Evolutionary conservation across 2,113 vertebrate genomes (phyloP).

Genomic region (Colinus virginianus): DNA sequence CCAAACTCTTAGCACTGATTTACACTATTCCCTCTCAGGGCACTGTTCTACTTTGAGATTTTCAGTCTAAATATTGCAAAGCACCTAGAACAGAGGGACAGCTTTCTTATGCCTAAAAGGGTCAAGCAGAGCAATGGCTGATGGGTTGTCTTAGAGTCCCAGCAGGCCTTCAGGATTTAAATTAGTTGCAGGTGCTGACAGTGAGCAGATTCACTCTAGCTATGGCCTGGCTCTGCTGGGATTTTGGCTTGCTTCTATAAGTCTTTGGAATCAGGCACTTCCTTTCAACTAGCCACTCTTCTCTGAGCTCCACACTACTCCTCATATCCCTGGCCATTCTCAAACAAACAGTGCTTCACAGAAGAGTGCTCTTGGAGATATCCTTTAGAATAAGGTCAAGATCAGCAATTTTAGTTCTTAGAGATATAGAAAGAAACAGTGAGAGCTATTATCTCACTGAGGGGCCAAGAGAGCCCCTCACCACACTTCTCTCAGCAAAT

Average conservation of each 20-base stretch:
- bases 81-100: neutral
- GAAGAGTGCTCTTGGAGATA: neutral
- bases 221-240: neutral
- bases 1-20: neutral
- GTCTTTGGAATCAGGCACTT: neutral
- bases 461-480: neutral
- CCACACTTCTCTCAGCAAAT: neutral
- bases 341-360: neutral
- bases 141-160: neutral
- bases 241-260: slow-evolving; percentile 2
- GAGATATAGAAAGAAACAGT: neutral
- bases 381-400: neutral
- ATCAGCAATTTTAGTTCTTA: neutral
- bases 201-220: neutral
- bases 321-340: neutral
- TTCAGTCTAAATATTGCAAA: neutral
- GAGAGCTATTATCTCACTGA: too few relatives aligned
- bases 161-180: slow-evolving; percentile 33
- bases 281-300: neutral
- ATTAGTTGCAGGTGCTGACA: slow-evolving; percentile 36
- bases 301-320: neutral
- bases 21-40: neutral
- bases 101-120: neutral
- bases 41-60: neutral
- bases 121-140: neutral